Base-by-base conservation (phyloP, 1,140 invertebrate genomes). In the Prorops nasuta region DNA sequence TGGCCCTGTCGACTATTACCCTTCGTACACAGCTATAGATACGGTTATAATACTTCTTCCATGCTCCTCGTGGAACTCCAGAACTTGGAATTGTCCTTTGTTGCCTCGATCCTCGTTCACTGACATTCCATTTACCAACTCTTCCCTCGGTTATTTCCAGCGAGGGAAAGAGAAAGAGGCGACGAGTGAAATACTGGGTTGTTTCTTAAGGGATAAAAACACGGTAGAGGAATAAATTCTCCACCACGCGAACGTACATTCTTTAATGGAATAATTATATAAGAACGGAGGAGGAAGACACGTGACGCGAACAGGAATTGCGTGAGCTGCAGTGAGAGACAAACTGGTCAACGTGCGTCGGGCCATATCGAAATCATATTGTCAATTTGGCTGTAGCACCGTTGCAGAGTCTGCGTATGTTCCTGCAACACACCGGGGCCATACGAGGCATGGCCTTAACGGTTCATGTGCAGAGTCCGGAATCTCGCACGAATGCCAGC, bases 1-100 rank as follows among this genome's bases (percentile, higher is more conserved):
- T 57, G 51, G 56, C 54, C 60, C 58, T 49, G 42, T 37, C 44
- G 52, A 56, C 59, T 61, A 66, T 66, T 59, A 54, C 42, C 49
- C 31, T 28, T 10, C n/a, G n/a, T n/a, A n/a, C n/a, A n/a, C n/a
- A n/a, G n/a, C 39, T 39, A 45, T 51, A 34, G 55, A 52, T 52
- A 60, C 53, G 56, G 42, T 48, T 51, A 50, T 54, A 60, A 59
- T 55, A 58, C 37, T 63, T 64, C 51, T 66, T 57, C 56, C 44
- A 20, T 19, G 22, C n/a, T 10, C 24, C 24, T 10, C 10, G 10
- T 10, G 24, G 10, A 6, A 45, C 49, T 19, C 58, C 55, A 42
- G 49, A 53, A 10, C 24, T 48, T 44, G 39, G 51, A 60, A 64
- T 58, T 58, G 52, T 46, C 51, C 49, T 59, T 58, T 51, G 48